Evolutionary conservation across 2,797 vertebrate species (phyloP), one percentile per base, ranked within the genome.

Genomic region (Loriculus beryllinus): DNA sequence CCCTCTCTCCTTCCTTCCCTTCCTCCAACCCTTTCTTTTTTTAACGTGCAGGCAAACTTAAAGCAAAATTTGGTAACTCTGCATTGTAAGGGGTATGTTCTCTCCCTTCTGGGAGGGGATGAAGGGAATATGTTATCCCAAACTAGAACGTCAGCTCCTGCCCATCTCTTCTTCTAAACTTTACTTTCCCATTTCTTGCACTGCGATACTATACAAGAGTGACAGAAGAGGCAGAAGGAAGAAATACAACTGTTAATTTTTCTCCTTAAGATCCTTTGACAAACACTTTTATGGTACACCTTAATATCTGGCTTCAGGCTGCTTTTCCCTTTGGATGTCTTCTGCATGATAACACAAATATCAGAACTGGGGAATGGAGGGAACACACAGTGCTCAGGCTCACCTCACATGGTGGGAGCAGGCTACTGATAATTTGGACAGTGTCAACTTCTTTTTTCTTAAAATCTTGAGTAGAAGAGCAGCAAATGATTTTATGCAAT

Each of bases 201-300:
- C 43, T 77, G 13, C 0, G 1, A 65, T 23, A 54, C 9, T 29
- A 14, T 8, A 11, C 0, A 0, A 23, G 43, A 76, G 9, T 68
- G 45, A 71, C 2, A 8, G 26, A 71, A 71, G 37, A 70, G 47
- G 28, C 17, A 62, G 82, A 75, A 79, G 19, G 20, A 88, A 9
- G 18, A 40, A 10, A 69, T 35, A 12, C 0, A n/a, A 37, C 0
- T 62, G 49, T 78, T 47, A 1, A 35, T 64, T 78, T 93, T 81
- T 71, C 40, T 88, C 11, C n/a, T 71, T 56, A 35, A 81, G 23
- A 52, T 83, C 7, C 19, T 90, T 64, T 71, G 57, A 37, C 40
- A 81, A 70, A 29, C 48, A 8, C 39, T 68, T 78, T 45, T n/a
- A 49, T 48, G 80, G 48, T 75, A 42, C 8, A 49, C 17, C 49